Evolutionary conservation across 2,797 vertebrate species (phyloP).

Genomic region (Tiaroga cobitis): DNA sequence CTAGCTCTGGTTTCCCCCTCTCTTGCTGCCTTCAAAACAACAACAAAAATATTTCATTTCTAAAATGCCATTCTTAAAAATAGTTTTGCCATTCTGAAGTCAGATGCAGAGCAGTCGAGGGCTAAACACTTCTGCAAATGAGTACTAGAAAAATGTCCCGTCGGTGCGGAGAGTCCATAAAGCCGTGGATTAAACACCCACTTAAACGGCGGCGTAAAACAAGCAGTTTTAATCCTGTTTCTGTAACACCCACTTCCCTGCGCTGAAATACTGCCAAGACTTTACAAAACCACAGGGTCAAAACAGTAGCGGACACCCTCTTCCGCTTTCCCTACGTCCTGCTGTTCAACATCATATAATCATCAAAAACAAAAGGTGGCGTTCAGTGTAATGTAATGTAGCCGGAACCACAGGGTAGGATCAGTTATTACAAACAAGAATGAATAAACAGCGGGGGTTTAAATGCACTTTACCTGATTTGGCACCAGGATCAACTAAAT

Average conservation of each 20-base stretch:
- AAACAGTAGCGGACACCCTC: slow-evolving; percentile 18
- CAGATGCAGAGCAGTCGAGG: slow-evolving; percentile 30
- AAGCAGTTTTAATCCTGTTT: slow-evolving; percentile 57
- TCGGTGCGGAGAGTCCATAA: slow-evolving; percentile 39
- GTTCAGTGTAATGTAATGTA: not conserved
- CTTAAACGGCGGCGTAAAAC: slow-evolving; percentile 57
- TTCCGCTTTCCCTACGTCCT: not conserved
- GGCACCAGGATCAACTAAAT: slow-evolving; percentile 14
- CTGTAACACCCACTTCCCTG: slow-evolving; percentile 51
- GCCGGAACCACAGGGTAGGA: not conserved
- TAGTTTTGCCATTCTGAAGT: slow-evolving; percentile 44
- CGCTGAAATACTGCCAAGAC: slow-evolving; percentile 52
- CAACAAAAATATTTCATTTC: slow-evolving; percentile 61
- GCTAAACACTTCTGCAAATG: slow-evolving; percentile 16
- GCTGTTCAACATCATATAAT: slow-evolving; percentile 19
- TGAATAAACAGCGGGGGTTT: not conserved
- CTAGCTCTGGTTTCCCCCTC: not conserved
- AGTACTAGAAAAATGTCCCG: slow-evolving; percentile 25
- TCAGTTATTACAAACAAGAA: slow-evolving; percentile 21
- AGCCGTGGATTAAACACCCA: slow-evolving; percentile 60
- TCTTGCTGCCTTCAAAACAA: slow-evolving; percentile 47
- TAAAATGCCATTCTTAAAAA: slow-evolving; percentile 60
- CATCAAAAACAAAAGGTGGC: slow-evolving; percentile 10
- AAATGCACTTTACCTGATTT: slow-evolving; percentile 21
- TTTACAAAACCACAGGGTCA: slow-evolving; percentile 52